phyloP scores from a whole-genome alignment of 2,888 invertebrate genomes.

The Busseola fusca region DNA sequence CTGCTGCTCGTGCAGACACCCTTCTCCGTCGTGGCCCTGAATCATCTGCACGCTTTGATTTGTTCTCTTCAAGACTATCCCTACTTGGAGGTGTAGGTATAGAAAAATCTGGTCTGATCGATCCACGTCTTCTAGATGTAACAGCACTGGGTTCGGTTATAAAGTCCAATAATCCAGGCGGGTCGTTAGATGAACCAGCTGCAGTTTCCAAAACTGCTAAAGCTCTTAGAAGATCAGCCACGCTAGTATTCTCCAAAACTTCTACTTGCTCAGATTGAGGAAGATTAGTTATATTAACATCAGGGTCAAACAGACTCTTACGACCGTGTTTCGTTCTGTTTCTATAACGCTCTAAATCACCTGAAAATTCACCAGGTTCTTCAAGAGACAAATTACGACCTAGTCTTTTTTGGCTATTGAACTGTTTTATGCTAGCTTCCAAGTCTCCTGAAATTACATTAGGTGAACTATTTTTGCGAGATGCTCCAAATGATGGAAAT shows the following conservation, averaged over 20 bases:
- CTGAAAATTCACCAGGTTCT: conserved; percentile 73
- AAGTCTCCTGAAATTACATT: conserved; percentile 74
- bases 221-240: conserved; percentile 94
- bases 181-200: conserved; percentile 63
- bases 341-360: conserved; percentile 80
- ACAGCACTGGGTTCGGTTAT: conserved; percentile 67
- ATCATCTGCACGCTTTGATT: conserved; percentile 55
- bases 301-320: conserved; percentile 84
- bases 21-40: conserved; percentile 79
- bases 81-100: conserved; percentile 71
- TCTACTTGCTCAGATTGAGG: conserved; percentile 87
- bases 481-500: conserved; percentile 83
- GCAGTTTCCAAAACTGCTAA: conserved; percentile 91
- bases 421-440: conserved; percentile 82
- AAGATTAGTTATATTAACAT: conserved; percentile 79
- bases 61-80: conserved; percentile 72
- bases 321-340: conserved; percentile 82
- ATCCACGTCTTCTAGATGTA: conserved; percentile 77
- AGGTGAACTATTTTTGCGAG: conserved; percentile 78
- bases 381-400: conserved; percentile 76
- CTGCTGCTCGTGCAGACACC: conserved; percentile 82
- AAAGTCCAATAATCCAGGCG: conserved; percentile 74
- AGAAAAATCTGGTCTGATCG: conserved; percentile 78
- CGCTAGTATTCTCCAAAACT: conserved; percentile 94
- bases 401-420: conserved; percentile 76